These are phyloP conservation scores for Caenorhabditis afra DNA, from an alignment of 2,888 invertebrate genomes.

Conservation along the genomic window DNA sequence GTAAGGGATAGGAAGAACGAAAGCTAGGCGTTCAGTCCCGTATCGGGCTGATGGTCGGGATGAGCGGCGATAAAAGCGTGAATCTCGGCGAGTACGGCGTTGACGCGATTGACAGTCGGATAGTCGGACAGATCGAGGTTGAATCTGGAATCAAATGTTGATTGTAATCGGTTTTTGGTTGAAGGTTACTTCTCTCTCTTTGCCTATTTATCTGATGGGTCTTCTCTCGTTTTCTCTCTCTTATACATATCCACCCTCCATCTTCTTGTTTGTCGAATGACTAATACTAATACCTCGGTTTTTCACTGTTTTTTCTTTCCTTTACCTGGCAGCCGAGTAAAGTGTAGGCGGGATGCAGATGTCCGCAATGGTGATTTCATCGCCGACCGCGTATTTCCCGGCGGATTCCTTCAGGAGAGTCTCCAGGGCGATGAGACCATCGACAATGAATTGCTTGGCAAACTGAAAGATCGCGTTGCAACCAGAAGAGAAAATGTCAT, in stretches of 20 bases:
- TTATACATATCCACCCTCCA: too few species aligned
- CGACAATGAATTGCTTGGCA: conserved; percentile 84
- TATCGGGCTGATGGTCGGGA: conserved; percentile 94
- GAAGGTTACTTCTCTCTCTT: conserved; percentile 12
- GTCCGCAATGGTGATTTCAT: conserved; percentile 94
- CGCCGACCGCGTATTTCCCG: conserved; percentile 87
- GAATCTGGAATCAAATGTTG: conserved; percentile 84
- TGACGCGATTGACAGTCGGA: conserved; percentile 91
- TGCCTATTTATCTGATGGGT: conserved; percentile 23
- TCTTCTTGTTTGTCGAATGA: conserved; percentile 38
- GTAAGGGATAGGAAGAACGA: too few species aligned
- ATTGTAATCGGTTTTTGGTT: conserved; percentile 19
- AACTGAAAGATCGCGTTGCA: conserved; percentile 47
- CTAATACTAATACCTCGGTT: conserved; percentile 31
- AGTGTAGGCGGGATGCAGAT: conserved; percentile 96
- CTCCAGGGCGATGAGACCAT: conserved; percentile 84
- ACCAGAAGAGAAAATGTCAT: too few species aligned
- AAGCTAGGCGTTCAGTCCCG: conserved; percentile 81
- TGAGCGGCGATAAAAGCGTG: conserved; percentile 93
- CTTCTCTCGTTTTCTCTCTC: background rate
- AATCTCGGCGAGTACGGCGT: conserved; percentile 89
- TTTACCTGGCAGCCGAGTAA: conserved; percentile 91
- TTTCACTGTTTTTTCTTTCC: too few species aligned
- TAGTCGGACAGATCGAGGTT: conserved; percentile 92
- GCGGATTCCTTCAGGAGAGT: conserved; percentile 89